Percentiles rank a stretch among this genome's conserved stretches.
These are phyloP conservation scores for Maniola hyperantus DNA, from an alignment of 2,888 invertebrate genomes.

Conservation along the genomic window DNA sequence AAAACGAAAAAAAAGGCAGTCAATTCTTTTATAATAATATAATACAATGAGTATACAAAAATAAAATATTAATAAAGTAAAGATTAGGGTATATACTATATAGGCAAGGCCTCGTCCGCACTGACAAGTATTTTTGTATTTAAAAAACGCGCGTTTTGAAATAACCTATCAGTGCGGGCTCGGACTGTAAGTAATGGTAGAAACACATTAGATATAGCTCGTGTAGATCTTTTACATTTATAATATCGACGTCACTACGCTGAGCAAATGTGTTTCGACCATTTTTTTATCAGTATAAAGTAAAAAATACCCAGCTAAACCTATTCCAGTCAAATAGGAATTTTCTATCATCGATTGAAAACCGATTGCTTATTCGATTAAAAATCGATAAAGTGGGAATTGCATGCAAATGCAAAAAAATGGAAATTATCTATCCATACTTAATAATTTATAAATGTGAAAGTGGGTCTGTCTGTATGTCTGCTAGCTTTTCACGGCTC, in stretches of 20 bases:
- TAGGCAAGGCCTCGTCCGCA: constrained; percentile 5
- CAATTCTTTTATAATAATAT: constrained; percentile 7
- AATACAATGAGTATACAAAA: constrained; percentile 5
- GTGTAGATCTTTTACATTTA: not conserved
- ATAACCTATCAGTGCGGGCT: not conserved
- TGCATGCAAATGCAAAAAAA: too few relatives aligned
- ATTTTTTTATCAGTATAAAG: not conserved
- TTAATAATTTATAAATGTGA: too few relatives aligned
- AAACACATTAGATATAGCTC: not conserved
- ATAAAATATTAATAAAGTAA: constrained; percentile 9
- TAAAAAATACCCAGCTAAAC: not conserved
- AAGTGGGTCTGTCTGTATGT: too few relatives aligned
- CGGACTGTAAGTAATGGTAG: not conserved
- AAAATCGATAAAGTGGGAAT: not conserved
- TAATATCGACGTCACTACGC: not conserved
- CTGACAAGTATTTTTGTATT: constrained; percentile 7
- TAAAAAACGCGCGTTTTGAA: not conserved
- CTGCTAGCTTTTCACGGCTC: too few relatives aligned
- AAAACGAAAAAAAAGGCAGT: constrained; percentile 11
- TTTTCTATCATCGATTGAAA: not conserved
- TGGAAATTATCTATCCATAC: too few relatives aligned
- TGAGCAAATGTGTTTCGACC: not conserved
- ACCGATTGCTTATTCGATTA: not conserved
- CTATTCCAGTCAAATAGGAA: not conserved
- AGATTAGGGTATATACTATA: not conserved